A percentile compares a stretch with the other conserved stretches of the same genome.
Evolutionary conservation across 2,797 vertebrate species (phyloP).

Genomic region (Acipenser ruthenus): DNA sequence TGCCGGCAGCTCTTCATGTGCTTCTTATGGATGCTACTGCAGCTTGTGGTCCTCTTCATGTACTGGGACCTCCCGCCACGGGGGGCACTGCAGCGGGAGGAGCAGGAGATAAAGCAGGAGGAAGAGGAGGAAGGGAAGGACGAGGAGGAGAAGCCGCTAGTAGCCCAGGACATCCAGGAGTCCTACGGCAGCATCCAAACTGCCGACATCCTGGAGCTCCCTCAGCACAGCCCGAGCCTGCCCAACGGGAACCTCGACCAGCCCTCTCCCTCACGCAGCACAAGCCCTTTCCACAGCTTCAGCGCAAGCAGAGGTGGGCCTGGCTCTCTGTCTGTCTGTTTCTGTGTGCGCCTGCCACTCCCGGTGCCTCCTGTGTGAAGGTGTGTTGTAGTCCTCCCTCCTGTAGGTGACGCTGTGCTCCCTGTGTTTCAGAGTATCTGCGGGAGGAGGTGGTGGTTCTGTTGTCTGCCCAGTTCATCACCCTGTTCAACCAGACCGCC

Average conservation of each 20-base stretch:
- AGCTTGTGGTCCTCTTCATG: constrained; percentile 60
- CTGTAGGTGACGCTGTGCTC: too few species aligned
- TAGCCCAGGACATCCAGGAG: constrained; percentile 41
- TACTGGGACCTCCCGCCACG: constrained; percentile 61
- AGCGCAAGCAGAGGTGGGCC: constrained; percentile 49
- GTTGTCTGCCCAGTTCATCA: constrained; percentile 72
- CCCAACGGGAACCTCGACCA: constrained; percentile 21
- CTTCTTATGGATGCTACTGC: constrained; percentile 64
- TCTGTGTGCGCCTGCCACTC: neutral
- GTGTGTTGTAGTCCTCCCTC: neutral
- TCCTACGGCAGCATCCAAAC: constrained; percentile 51
- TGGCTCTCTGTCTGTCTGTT: neutral
- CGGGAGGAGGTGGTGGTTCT: constrained; percentile 72
- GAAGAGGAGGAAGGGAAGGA: constrained; percentile 27
- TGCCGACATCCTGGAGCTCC: constrained; percentile 1
- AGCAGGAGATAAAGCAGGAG: neutral
- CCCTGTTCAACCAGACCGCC: constrained; percentile 75
- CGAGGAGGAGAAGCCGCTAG: constrained; percentile 39
- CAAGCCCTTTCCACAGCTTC: constrained; percentile 37
- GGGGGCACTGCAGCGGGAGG: constrained; percentile 1
- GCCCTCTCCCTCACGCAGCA: constrained; percentile 25
- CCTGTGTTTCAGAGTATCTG: constrained; percentile 55
- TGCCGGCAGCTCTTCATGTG: constrained; percentile 70
- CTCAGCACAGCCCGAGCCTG: constrained; percentile 13
- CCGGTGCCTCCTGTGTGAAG: neutral